A percentile compares a stretch with the other conserved stretches of the same genome.
These are phyloP conservation scores for Endotricha flammealis DNA, from an alignment of 2,888 invertebrate species.

Conservation along the genomic window DNA sequence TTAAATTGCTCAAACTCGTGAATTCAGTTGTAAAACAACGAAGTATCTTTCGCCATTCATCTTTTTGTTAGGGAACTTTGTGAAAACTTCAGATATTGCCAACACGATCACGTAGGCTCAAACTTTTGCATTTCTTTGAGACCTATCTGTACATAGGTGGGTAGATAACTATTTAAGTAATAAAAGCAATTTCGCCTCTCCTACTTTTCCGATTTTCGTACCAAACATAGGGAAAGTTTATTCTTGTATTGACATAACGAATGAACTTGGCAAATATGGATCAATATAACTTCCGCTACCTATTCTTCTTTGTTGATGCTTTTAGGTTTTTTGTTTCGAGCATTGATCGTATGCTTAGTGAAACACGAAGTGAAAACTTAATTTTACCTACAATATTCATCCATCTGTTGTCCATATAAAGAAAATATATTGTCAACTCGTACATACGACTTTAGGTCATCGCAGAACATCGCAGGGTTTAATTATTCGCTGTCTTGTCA, in stretches of 20 bases:
- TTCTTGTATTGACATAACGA: conserved; percentile 3
- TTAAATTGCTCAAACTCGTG: too few species aligned
- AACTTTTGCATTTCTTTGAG: conserved; percentile 11
- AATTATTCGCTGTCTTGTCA: too few species aligned
- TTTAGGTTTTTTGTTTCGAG: neutral
- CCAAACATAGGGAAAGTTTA: conserved; percentile 12
- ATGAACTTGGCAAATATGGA: conserved; percentile 1
- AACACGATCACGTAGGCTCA: conserved; percentile 11
- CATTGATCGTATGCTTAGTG: too few species aligned
- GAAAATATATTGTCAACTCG: too few species aligned
- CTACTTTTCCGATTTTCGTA: conserved; percentile 8
- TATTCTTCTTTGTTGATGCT: neutral
- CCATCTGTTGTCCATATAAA: too few species aligned
- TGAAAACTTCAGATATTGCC: neutral
- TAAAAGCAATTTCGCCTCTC: conserved; percentile 21
- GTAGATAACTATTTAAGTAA: conserved; percentile 25
- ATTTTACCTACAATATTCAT: too few species aligned
- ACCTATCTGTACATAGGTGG: conserved; percentile 3
- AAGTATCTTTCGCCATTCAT: neutral
- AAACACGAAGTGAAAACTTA: too few species aligned
- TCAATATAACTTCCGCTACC: neutral
- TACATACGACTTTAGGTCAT: too few species aligned
- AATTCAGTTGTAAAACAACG: too few species aligned
- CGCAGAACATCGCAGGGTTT: too few species aligned
- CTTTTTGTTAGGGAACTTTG: conserved; percentile 6